Evolutionary conservation across 2,797 vertebrate genomes (phyloP), one percentile per base, ranked within the genome.

Genomic region (Phylloscopus collybita): DNA sequence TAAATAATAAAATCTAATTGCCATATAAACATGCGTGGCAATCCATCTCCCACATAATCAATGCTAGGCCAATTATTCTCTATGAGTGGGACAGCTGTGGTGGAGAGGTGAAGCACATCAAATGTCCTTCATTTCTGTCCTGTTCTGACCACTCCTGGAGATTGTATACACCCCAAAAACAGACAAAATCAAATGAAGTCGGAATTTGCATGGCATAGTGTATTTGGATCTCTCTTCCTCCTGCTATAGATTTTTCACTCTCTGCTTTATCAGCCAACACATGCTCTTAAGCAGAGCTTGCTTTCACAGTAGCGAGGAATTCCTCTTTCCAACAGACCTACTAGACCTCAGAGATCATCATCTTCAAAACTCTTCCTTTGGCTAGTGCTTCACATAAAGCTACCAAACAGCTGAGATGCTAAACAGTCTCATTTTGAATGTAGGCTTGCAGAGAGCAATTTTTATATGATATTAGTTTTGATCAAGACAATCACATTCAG

Each of bases 1-100:
- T 74, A 93, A 96, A 94, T 96, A 93, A 96, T 96, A 90, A 95
- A 97, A 78, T 85, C 74, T 91, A 96, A 97, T 96, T 93, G 94
- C 92, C 73, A 54, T 73, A 73, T 80, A 93, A 96, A 92, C 15
- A 47, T 36, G n/a, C 5, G 5, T 56, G 82, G 90, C 64, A 86
- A 97, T 91, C 85, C 42, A 84, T 95, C 96, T 97, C 95, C 56
- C 70, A 92, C 90, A 87, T 94, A 97, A 92, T 5, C 61, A 62
- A 95, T 71, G 70, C 47, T 65, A 17, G 53, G 59, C 64, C 75
- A 87, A 78, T 81, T 90, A 95, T 42, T 73, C 56, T 70, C 22
- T 36, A 4, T 36, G 30, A 93, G 57, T 86, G 80, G 79, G 36
- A 59, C 60, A 53, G 66, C 11, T 81, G 54, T 74, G 76, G 75